Evolutionary conservation across 2,113 vertebrate genomes (phyloP).

Genomic region (Engystomops pustulosus): DNA sequence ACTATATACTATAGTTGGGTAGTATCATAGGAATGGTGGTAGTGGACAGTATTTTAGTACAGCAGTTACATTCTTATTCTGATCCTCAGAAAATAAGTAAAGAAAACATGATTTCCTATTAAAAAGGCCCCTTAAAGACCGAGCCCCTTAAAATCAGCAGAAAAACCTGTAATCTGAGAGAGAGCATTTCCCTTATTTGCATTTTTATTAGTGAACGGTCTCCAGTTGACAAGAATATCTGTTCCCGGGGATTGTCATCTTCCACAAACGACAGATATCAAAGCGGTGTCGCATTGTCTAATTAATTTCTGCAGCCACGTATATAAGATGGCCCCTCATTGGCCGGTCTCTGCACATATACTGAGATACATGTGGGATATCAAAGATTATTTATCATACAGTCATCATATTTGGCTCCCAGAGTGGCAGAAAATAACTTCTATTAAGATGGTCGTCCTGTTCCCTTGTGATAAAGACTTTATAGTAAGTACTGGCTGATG

Average conservation of each 20-base stretch:
- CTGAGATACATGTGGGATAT: slow-evolving; percentile 13
- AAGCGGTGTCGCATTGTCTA: slow-evolving; percentile 9
- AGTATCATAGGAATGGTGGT: background rate
- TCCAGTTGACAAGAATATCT: slow-evolving; percentile 16
- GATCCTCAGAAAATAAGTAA: no score
- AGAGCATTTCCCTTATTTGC: background rate
- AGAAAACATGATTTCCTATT: no score
- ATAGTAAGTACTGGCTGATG: slow-evolving; percentile 1
- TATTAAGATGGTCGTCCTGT: background rate
- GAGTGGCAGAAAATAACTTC: slow-evolving; percentile 19
- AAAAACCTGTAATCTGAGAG: background rate
- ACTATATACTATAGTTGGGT: background rate
- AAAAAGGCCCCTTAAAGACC: no score
- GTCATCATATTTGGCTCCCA: background rate
- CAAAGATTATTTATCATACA: background rate
- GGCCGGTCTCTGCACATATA: background rate
- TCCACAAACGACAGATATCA: background rate
- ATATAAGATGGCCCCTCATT: slow-evolving; percentile 1
- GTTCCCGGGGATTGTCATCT: background rate
- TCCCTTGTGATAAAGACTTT: slow-evolving; percentile 19
- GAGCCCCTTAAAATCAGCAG: no score
- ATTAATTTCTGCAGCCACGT: background rate
- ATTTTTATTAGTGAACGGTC: background rate
- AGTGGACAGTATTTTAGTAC: background rate
- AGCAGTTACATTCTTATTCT: background rate